phyloP scores from a whole-genome alignment of 2,888 invertebrate species.

The Ellobium chinense region DNA sequence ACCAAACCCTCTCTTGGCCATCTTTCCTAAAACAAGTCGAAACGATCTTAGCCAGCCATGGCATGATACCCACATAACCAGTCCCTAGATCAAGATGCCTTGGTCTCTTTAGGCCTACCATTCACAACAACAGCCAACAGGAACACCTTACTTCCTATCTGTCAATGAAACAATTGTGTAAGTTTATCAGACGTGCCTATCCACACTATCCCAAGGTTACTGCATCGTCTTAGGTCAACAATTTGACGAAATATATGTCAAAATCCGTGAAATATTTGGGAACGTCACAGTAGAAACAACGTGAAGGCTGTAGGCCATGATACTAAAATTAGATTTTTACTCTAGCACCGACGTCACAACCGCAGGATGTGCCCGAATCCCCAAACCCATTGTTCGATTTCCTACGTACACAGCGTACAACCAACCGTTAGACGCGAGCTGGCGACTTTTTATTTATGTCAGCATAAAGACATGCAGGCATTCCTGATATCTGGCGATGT shows the following conservation, averaged over 20 bases:
- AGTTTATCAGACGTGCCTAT: no score
- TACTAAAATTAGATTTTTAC: conserved; percentile 46
- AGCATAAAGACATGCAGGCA: not conserved
- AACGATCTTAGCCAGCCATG: no score
- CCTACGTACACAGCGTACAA: not conserved
- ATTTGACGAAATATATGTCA: no score
- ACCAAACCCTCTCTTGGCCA: no score
- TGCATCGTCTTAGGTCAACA: no score
- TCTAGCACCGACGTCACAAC: conserved; percentile 37
- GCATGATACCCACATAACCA: no score
- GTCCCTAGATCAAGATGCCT: no score
- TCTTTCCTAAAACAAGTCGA: no score
- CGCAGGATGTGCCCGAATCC: conserved; percentile 3
- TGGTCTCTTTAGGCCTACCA: not conserved
- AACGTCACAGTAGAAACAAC: conserved; percentile 31
- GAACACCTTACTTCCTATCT: not conserved
- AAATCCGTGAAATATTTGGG: not conserved
- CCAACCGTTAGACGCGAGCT: not conserved
- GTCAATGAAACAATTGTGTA: not conserved
- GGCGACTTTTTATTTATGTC: no score
- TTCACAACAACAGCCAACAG: not conserved
- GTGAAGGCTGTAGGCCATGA: conserved; percentile 36
- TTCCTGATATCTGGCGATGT: no score
- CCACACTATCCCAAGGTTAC: no score
- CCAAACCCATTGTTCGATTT: conserved; percentile 22